A percentile compares a stretch with the other conserved stretches of the same genome.
phyloP scores from a whole-genome alignment of 2,888 invertebrate genomes.

The Syrphus vitripennis region DNA sequence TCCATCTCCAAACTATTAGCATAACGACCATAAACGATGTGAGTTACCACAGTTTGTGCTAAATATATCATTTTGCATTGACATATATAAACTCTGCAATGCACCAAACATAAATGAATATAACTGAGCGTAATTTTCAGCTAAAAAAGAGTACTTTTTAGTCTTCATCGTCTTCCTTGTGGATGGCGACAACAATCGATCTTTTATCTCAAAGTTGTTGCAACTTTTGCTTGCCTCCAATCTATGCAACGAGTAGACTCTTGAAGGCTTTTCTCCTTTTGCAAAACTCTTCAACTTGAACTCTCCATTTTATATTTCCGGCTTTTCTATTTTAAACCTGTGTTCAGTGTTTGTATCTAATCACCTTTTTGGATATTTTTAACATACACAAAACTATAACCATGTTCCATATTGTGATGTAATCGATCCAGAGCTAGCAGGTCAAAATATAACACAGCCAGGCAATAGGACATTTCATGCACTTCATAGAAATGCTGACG shows the following conservation, averaged over 20 bases:
- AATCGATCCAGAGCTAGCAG: slow-evolving; percentile 45
- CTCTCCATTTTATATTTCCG: slow-evolving; percentile 5
- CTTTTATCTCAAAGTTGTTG: slow-evolving; percentile 32
- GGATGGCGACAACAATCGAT: slow-evolving; percentile 33
- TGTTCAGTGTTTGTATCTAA: slow-evolving; percentile 29
- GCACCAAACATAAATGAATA: slow-evolving; percentile 35
- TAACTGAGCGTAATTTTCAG: slow-evolving; percentile 6
- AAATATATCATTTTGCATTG: slow-evolving; percentile 42
- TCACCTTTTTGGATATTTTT: slow-evolving; percentile 22
- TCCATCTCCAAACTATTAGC: slow-evolving; percentile 31
- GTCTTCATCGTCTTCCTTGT: not conserved
- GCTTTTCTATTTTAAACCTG: not conserved
- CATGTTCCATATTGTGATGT: slow-evolving; percentile 5
- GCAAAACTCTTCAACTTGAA: slow-evolving; percentile 28
- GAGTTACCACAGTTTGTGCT: not conserved
- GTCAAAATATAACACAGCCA: slow-evolving; percentile 30
- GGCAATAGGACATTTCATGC: slow-evolving; percentile 42
- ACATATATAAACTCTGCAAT: slow-evolving; percentile 29
- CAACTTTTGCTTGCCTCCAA: slow-evolving; percentile 12
- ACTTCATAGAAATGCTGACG: slow-evolving; percentile 36
- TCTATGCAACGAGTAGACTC: not conserved
- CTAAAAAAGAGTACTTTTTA: slow-evolving; percentile 20
- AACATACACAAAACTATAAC: not conserved
- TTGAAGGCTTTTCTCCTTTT: not conserved
- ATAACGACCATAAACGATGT: slow-evolving; percentile 37